Evolutionary conservation across 2,888 invertebrate genomes (phyloP), one percentile per base, ranked within the genome.

Genomic region (Drosophila mulleri): DNA sequence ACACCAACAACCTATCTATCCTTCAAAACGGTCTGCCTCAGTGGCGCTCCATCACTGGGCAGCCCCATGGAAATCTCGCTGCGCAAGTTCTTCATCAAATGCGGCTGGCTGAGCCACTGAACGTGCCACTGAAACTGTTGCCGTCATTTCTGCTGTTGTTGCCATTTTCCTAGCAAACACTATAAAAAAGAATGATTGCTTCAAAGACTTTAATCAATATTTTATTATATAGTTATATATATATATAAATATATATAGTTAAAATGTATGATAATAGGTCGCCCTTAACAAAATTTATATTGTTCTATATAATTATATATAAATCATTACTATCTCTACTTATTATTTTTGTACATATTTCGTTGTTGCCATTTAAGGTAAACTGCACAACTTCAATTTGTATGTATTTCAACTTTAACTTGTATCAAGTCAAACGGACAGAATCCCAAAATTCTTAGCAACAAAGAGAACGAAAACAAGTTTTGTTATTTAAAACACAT

Each of bases 1-100:
- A 95, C 96, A 83, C 97, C 98, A 75, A 96, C 97, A 67, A 97
- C 97, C 92, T 98, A 98, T 94, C 95, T 97, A 84, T 97, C 97
- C 5, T 94, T 98, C 92, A 98, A 98, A 93, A 96, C 98, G 16
- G 95, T 97, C 83, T 94, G 98, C 75, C 94, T 98, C 67, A 93
- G 93, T 74, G 93, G 92, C 20, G 92, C 92, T 12, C 91, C 92
- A 18, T 72, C 91, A 14, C 44, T 88, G 50, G 83, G 89, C 44
- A 90, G 84, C 76, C 77, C 90, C 7, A 88, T 91, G 63, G 93
- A 93, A 76, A 90, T 83, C 61, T 90, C 94, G 90, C 93, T 94
- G 91, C 94, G 94, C 92, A 94, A 92, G 72, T 93, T 93, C 83
- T 91, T 93, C 20, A 89, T 92, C 20, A 92, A 92, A 82, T 92